phyloP scores from a whole-genome alignment of 2,113 vertebrate species.

The Odocoileus hemionus region DNA sequence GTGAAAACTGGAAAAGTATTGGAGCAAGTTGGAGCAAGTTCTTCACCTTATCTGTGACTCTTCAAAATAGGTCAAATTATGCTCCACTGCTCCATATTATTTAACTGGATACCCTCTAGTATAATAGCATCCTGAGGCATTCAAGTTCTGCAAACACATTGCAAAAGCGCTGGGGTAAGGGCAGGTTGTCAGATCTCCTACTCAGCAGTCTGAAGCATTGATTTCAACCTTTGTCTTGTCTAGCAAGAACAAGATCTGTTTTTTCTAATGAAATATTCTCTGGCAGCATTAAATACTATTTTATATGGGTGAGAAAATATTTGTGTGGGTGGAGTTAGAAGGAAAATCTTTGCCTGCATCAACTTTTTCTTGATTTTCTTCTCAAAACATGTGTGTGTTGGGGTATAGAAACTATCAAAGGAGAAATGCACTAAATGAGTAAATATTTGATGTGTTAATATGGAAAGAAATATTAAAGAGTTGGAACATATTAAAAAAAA shows the following conservation, averaged over 20 bases:
- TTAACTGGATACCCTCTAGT: neutral
- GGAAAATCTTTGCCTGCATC: neutral
- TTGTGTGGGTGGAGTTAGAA: neutral
- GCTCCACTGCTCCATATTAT: neutral
- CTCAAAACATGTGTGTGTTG: neutral
- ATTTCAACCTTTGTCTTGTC: slow-evolving; percentile 19
- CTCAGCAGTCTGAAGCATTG: neutral
- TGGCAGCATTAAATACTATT: neutral
- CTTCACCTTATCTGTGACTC: neutral
- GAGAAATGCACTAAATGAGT: neutral
- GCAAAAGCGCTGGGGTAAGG: neutral
- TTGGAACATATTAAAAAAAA: neutral
- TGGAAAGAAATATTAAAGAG: neutral
- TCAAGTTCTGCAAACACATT: neutral
- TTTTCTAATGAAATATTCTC: slow-evolving; percentile 14
- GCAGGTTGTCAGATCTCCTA: neutral
- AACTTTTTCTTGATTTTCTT: neutral
- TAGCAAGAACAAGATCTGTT: neutral
- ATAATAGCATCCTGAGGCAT: neutral
- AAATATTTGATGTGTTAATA: neutral
- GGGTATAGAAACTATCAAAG: neutral
- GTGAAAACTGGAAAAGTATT: neutral
- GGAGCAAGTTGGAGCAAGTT: neutral
- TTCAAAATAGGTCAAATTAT: neutral
- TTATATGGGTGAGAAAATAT: neutral